Conservation (phyloP, 2,797 vertebrate genomes). For the Loris lydekkerianus region DNA sequence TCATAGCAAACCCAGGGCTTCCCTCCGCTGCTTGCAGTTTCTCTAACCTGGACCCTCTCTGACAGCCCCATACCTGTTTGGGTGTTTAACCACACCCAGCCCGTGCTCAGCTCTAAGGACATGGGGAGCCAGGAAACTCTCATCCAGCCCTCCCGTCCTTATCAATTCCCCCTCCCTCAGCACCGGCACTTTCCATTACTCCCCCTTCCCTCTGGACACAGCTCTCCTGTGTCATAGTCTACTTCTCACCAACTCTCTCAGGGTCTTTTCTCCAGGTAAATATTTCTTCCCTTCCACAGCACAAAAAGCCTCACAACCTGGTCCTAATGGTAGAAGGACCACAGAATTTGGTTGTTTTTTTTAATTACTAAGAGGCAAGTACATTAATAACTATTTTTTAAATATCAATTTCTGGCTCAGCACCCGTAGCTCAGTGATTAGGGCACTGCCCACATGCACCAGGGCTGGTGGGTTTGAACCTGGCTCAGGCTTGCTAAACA, state of each 20-base stretch:
- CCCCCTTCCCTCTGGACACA: not conserved
- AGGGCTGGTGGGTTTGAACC: no score
- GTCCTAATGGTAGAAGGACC: not conserved
- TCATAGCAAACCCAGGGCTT: not conserved
- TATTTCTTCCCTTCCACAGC: not conserved
- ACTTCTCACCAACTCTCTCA: not conserved
- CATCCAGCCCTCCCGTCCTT: not conserved
- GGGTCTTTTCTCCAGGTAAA: not conserved
- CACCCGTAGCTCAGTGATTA: no score
- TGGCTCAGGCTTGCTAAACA: no score
- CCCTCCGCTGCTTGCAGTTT: not conserved
- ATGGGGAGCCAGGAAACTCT: not conserved
- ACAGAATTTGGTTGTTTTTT: not conserved
- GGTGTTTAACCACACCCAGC: not conserved
- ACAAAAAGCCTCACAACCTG: not conserved
- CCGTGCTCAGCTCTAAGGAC: not conserved
- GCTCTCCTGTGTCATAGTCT: not conserved
- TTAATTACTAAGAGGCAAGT: not conserved
- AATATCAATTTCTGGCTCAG: not conserved
- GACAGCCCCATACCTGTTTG: not conserved
- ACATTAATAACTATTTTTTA: constrained; percentile 9
- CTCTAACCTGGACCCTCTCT: not conserved
- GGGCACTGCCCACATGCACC: no score
- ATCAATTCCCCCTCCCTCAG: not conserved
- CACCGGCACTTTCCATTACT: not conserved